phyloP scores from a whole-genome alignment of 2,888 invertebrate species.

The Rhopalosiphum nymphaeae region DNA sequence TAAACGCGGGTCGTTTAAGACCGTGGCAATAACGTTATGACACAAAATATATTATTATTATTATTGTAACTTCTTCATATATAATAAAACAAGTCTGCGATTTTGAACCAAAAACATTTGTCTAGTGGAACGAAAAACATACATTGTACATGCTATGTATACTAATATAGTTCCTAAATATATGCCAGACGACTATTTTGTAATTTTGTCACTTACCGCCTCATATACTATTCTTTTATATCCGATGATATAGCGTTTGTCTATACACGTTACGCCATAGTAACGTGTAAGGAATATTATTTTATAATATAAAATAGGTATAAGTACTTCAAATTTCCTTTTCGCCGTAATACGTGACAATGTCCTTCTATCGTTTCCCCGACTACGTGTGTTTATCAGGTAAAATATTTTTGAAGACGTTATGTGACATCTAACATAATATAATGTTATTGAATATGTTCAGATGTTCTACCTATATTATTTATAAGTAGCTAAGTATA shows the following conservation, averaged over 20 bases:
- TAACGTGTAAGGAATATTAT: slow-evolving; percentile 2
- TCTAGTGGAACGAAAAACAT: neutral
- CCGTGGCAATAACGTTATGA: neutral
- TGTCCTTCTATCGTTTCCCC: neutral
- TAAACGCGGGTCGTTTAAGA: neutral
- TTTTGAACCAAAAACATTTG: neutral
- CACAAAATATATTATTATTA: neutral
- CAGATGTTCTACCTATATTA: neutral
- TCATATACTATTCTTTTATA: neutral
- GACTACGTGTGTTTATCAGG: neutral
- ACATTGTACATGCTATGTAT: neutral
- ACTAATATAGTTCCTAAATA: neutral
- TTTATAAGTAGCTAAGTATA: neutral
- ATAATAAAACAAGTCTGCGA: neutral
- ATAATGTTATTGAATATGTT: neutral
- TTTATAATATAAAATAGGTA: neutral
- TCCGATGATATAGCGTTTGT: neutral
- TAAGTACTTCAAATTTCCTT: neutral
- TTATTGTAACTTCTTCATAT: neutral
- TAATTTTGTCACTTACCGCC: neutral
- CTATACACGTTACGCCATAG: neutral
- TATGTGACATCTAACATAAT: neutral
- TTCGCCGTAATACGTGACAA: neutral
- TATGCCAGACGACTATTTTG: neutral
- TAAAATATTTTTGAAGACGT: slow-evolving; percentile 12